phyloP scores from a whole-genome alignment of 92 coral and sea anemone genomes.

The Muricea muricata region DNA sequence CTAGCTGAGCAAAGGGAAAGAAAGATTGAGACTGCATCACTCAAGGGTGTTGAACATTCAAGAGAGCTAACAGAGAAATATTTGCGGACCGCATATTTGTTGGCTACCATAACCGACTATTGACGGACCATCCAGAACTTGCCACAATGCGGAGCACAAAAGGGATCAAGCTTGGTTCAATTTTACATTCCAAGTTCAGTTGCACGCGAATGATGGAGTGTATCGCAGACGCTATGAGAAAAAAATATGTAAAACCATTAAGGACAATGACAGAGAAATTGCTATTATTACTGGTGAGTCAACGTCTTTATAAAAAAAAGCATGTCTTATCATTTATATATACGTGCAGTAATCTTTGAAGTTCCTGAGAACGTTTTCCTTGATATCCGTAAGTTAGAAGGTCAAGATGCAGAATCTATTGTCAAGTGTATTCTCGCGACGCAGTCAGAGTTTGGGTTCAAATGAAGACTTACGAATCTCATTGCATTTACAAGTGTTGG shows the following conservation, averaged over 20 bases:
- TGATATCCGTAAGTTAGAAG: background rate
- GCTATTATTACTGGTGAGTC: background rate
- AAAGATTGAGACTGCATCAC: background rate
- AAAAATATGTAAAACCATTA: background rate
- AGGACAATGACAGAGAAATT: background rate
- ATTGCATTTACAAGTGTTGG: background rate
- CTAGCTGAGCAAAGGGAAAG: background rate
- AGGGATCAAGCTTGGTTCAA: background rate
- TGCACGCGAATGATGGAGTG: background rate
- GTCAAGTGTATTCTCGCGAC: background rate
- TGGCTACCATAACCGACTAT: constrained; percentile 6
- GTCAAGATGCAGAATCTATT: background rate
- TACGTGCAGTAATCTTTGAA: background rate
- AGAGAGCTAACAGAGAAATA: constrained; percentile 10
- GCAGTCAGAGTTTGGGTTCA: background rate
- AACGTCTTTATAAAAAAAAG: background rate
- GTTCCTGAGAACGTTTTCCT: background rate
- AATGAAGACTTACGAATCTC: background rate
- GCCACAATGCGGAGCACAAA: background rate
- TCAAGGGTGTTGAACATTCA: background rate
- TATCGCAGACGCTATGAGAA: background rate
- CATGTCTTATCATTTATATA: background rate
- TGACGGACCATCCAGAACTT: constrained; percentile 4
- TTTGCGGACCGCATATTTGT: background rate
- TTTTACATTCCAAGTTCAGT: background rate